These are phyloP conservation scores for Meda fulgida DNA, from an alignment of 2,797 vertebrate species.

Conservation along the genomic window DNA sequence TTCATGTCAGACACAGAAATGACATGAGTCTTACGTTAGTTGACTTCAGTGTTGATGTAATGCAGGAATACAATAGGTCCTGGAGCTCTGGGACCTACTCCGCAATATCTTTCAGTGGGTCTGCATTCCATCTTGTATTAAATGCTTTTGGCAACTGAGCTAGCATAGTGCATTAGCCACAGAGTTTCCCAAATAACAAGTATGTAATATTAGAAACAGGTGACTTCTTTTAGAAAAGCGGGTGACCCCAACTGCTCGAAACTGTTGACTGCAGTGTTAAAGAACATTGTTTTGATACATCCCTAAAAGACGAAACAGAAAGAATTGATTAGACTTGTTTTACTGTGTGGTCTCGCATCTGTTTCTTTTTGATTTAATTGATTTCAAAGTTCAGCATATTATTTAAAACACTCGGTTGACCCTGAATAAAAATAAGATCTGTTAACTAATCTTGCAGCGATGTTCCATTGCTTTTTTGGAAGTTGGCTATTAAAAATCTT, in stretches of 20 bases:
- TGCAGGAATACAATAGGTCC: slow-evolving; percentile 42
- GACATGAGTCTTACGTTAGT: slow-evolving; percentile 27
- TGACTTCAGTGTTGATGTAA: slow-evolving; percentile 21
- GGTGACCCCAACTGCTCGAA: slow-evolving; percentile 66
- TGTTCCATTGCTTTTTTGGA: slow-evolving; percentile 20
- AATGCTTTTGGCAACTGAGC: slow-evolving; percentile 71
- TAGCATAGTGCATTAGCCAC: slow-evolving; percentile 76
- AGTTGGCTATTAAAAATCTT: background rate
- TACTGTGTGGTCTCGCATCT: slow-evolving; percentile 10
- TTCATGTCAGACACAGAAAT: slow-evolving; percentile 26
- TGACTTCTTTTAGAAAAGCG: slow-evolving; percentile 72
- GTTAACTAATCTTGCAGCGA: background rate
- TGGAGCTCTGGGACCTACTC: slow-evolving; percentile 48
- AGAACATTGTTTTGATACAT: slow-evolving; percentile 38
- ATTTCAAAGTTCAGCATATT: slow-evolving; percentile 35
- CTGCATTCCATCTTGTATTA: slow-evolving; percentile 61
- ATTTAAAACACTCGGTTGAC: background rate
- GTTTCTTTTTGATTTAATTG: background rate
- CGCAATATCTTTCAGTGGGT: slow-evolving; percentile 51
- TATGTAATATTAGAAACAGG: slow-evolving; percentile 82
- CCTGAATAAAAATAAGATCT: slow-evolving; percentile 4
- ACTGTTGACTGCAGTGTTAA: slow-evolving; percentile 15
- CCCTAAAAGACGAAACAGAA: slow-evolving; percentile 22
- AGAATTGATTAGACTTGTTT: slow-evolving; percentile 3
- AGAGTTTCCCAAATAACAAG: slow-evolving; percentile 76